Percentiles rank a stretch among this genome's conserved stretches.
These are phyloP conservation scores for Agrotis clavis DNA, from an alignment of 2,888 invertebrate genomes.

Conservation along the genomic window DNA sequence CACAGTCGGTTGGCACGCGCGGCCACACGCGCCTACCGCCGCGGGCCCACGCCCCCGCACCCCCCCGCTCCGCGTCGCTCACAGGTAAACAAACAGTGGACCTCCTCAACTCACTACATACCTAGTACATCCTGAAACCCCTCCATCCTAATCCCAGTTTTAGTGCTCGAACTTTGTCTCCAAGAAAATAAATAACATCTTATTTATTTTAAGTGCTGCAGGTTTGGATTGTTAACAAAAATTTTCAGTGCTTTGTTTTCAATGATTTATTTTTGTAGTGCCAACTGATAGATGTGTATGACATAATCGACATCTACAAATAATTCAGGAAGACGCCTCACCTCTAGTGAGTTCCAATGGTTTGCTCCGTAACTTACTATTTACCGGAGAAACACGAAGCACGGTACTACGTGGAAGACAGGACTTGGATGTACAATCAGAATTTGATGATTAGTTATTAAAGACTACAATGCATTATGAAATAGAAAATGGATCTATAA, in stretches of 20 bases:
- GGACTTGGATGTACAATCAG: slow-evolving; percentile 9
- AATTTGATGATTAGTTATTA: slow-evolving; percentile 24
- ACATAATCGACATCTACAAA: slow-evolving; percentile 69
- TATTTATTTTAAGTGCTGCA: slow-evolving; percentile 72
- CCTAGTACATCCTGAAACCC: slow-evolving; percentile 59
- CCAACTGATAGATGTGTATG: slow-evolving; percentile 74
- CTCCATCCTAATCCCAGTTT: slow-evolving; percentile 45
- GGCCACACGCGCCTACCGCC: slow-evolving; percentile 85
- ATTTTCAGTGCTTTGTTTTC: slow-evolving; percentile 76
- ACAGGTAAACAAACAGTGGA: slow-evolving; percentile 84
- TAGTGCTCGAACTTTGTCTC: slow-evolving; percentile 71
- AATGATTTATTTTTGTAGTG: slow-evolving; percentile 79
- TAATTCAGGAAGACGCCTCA: slow-evolving; percentile 38
- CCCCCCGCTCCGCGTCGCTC: slow-evolving; percentile 74
- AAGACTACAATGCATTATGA: slow-evolving; percentile 3
- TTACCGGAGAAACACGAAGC: slow-evolving; percentile 31
- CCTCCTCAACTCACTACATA: slow-evolving; percentile 52
- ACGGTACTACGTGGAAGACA: slow-evolving; percentile 19
- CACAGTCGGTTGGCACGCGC: slow-evolving; percentile 86
- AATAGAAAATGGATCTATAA: slow-evolving; percentile 21
- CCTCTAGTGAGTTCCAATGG: slow-evolving; percentile 25
- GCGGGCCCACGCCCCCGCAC: slow-evolving; percentile 81
- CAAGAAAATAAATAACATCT: slow-evolving; percentile 64
- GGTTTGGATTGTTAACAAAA: slow-evolving; percentile 82
- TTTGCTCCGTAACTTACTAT: slow-evolving; percentile 39